These are phyloP conservation scores for Drosophila willistoni DNA, from an alignment of 1,140 invertebrate species.

Conservation along the genomic window DNA sequence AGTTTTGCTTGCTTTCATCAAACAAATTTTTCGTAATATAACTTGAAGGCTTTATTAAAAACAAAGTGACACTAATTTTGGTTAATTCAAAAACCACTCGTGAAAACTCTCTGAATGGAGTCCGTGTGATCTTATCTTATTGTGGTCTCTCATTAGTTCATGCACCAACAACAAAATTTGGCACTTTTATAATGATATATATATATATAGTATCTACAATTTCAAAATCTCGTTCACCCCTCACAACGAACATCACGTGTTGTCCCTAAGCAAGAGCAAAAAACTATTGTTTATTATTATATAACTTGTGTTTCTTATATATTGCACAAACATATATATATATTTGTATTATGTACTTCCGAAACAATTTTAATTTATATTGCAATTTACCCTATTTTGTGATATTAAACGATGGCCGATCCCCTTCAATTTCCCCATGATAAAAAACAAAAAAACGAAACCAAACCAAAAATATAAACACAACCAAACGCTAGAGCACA, in stretches of 20 bases:
- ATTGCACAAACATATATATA: constrained; percentile 28
- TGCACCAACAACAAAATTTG: constrained; percentile 4
- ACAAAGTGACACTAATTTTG: neutral
- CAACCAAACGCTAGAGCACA: constrained; percentile 51
- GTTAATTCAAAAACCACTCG: neutral
- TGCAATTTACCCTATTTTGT: constrained; percentile 64
- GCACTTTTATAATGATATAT: neutral
- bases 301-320: constrained; percentile 23
- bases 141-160: neutral
- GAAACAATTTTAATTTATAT: constrained; percentile 69
- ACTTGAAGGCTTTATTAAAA: neutral
- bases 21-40: neutral
- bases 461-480: constrained; percentile 37
- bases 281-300: constrained; percentile 15
- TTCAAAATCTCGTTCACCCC: constrained; percentile 13
- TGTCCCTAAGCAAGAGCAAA: constrained; percentile 30
- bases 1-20: constrained; percentile 24
- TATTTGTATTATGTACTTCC: constrained; percentile 30
- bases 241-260: constrained; percentile 12
- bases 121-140: neutral
- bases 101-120: constrained; percentile 67
- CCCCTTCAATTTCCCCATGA: neutral
- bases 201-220: neutral
- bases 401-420: constrained; percentile 30
- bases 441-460: constrained; percentile 21